Percentiles rank a stretch among this genome's conserved stretches.
Evolutionary conservation across 2,113 vertebrate species (phyloP).

Genomic region (Brachypteracias leptosomus): DNA sequence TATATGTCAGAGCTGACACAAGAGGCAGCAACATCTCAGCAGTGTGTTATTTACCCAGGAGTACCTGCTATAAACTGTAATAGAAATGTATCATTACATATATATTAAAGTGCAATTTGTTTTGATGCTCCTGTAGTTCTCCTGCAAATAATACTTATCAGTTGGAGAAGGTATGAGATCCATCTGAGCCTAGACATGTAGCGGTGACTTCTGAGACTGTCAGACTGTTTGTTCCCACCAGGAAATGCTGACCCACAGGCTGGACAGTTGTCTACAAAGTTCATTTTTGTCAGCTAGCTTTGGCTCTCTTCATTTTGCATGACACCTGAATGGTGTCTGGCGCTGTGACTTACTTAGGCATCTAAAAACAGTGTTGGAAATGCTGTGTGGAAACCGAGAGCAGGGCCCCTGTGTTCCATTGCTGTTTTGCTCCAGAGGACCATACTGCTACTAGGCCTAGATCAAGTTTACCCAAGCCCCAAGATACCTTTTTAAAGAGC

Average conservation of each 20-base stretch:
- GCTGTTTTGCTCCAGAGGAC: not conserved
- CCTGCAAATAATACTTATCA: not conserved
- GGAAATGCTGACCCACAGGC: not conserved
- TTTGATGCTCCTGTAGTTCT: not conserved
- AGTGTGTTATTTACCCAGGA: not conserved
- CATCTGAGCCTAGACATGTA: not conserved
- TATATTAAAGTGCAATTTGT: not conserved
- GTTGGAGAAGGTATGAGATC: not conserved
- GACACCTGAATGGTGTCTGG: not conserved
- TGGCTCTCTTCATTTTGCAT: not conserved
- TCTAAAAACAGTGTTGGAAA: not conserved
- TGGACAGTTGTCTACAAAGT: not conserved
- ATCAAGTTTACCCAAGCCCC: not conserved
- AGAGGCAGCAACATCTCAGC: not conserved
- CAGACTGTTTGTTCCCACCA: not conserved
- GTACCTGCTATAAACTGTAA: not conserved
- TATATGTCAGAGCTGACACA: not conserved
- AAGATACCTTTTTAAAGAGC: not conserved
- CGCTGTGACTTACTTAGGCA: not conserved
- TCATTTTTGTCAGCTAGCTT: not conserved
- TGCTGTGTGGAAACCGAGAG: not conserved
- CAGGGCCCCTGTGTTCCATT: not conserved
- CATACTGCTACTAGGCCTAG: fast-evolving
- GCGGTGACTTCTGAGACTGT: not conserved
- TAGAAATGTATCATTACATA: not conserved